phyloP scores from a whole-genome alignment of 2,888 invertebrate species.

The Drymonia ruficornis region DNA sequence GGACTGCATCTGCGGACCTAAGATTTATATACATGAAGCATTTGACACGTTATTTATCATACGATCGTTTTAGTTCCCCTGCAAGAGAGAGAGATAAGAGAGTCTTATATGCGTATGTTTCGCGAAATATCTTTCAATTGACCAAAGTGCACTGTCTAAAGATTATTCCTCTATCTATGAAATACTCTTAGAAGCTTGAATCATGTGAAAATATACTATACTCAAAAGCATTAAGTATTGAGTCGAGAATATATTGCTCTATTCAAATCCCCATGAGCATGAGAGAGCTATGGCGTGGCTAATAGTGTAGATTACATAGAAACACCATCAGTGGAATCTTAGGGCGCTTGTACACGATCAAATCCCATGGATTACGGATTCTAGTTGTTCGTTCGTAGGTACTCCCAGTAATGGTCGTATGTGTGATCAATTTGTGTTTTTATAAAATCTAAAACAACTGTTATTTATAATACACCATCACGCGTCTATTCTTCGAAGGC shows the following conservation, averaged over 20 bases:
- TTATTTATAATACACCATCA: too few relatives aligned
- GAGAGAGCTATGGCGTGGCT: slow-evolving; percentile 51
- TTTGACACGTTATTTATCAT: slow-evolving; percentile 2
- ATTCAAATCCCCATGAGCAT: slow-evolving; percentile 54
- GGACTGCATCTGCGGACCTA: slow-evolving; percentile 63
- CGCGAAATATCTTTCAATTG: too few relatives aligned
- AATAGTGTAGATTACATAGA: slow-evolving; percentile 76
- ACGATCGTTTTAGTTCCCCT: background rate
- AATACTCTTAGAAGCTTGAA: too few relatives aligned
- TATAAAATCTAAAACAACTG: too few relatives aligned
- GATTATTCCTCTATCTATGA: too few relatives aligned
- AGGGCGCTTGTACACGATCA: slow-evolving; percentile 16
- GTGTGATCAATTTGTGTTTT: too few relatives aligned
- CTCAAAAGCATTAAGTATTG: slow-evolving; percentile 18
- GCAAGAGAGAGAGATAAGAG: too few relatives aligned
- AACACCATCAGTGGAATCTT: slow-evolving; percentile 76
- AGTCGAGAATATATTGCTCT: slow-evolving; percentile 27
- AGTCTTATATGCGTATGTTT: too few relatives aligned
- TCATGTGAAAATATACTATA: background rate
- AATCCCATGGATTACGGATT: background rate
- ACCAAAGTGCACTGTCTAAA: too few relatives aligned
- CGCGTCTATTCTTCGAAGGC: too few relatives aligned
- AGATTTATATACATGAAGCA: slow-evolving; percentile 71
- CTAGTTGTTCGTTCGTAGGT: background rate
- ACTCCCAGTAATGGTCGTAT: too few relatives aligned